phyloP scores from a whole-genome alignment of 2,888 invertebrate genomes.

The Zaprionus bogoriensis region DNA sequence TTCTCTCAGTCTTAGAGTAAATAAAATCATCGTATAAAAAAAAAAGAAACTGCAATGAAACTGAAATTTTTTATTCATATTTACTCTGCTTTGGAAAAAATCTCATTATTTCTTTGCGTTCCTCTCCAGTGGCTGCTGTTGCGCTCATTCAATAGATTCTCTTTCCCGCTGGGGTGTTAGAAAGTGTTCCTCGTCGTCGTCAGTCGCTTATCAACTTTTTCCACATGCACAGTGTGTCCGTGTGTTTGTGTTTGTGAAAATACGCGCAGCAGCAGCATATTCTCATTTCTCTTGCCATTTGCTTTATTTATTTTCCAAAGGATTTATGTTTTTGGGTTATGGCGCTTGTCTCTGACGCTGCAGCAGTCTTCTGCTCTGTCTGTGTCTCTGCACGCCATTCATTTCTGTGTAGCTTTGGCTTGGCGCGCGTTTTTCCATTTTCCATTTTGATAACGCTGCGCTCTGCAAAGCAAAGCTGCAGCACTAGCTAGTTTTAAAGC shows the following conservation, averaged over 20 bases:
- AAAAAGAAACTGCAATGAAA: constrained; percentile 30
- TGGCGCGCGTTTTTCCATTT: neutral
- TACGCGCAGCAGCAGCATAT: constrained; percentile 45
- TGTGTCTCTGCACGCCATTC: too few relatives aligned
- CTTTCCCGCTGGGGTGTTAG: constrained; percentile 36
- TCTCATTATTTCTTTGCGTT: constrained; percentile 47
- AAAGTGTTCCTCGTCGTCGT: constrained; percentile 34
- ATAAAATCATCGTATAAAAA: too few relatives aligned
- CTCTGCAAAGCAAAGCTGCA: neutral
- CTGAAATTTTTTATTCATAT: constrained; percentile 17
- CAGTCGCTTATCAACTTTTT: constrained; percentile 67
- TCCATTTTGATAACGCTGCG: neutral
- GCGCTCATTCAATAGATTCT: constrained; percentile 27
- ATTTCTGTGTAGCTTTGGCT: too few relatives aligned
- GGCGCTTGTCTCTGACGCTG: constrained; percentile 65
- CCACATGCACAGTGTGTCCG: constrained; percentile 39
- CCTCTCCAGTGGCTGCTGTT: neutral
- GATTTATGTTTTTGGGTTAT: constrained; percentile 79
- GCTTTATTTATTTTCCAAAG: constrained; percentile 64
- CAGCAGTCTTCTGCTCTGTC: constrained; percentile 17
- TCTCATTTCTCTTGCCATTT: constrained; percentile 56
- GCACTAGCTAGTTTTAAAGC: constrained; percentile 52
- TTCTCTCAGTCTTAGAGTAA: too few relatives aligned
- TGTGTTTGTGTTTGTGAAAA: constrained; percentile 12
- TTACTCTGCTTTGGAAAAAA: constrained; percentile 28